Evolutionary conservation across 2,113 vertebrate species (phyloP).

Genomic region (Mastomys coucha): DNA sequence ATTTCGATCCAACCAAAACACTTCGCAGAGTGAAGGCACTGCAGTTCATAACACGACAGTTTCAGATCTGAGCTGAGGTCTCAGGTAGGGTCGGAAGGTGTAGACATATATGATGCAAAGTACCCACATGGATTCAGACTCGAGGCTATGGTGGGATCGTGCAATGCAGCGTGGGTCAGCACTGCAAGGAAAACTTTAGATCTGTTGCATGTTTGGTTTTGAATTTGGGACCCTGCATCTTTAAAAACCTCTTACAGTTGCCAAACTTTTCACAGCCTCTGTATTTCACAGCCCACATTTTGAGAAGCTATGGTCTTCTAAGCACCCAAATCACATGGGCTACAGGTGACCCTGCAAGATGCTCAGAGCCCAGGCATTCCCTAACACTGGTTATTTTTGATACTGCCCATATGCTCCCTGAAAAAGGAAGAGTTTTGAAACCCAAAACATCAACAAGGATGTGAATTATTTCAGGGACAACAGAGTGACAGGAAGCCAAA

Average conservation of each 20-base stretch:
- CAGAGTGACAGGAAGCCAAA: neutral
- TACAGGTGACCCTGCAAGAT: neutral
- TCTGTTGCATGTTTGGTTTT: neutral
- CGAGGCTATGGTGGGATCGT: neutral
- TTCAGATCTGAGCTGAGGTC: neutral
- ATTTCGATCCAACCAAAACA: neutral
- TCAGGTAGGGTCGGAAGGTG: neutral
- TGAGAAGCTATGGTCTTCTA: neutral
- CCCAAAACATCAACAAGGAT: neutral
- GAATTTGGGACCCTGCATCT: neutral
- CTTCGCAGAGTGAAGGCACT: neutral
- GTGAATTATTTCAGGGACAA: conserved; percentile 46
- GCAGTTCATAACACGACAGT: neutral
- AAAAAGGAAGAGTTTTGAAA: conserved; percentile 46
- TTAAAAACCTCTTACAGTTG: neutral
- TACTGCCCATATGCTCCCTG: conserved; percentile 15
- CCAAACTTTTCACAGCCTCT: neutral
- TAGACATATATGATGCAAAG: neutral
- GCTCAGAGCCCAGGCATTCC: conserved; percentile 12
- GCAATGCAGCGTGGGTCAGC: too few species aligned
- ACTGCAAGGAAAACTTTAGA: neutral
- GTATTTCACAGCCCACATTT: neutral
- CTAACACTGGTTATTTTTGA: conserved; percentile 55
- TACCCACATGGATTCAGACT: neutral
- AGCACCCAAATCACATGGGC: neutral